These are phyloP conservation scores for Tympanoctomys barrerae DNA, from an alignment of 2,797 vertebrate species.

Conservation along the genomic window DNA sequence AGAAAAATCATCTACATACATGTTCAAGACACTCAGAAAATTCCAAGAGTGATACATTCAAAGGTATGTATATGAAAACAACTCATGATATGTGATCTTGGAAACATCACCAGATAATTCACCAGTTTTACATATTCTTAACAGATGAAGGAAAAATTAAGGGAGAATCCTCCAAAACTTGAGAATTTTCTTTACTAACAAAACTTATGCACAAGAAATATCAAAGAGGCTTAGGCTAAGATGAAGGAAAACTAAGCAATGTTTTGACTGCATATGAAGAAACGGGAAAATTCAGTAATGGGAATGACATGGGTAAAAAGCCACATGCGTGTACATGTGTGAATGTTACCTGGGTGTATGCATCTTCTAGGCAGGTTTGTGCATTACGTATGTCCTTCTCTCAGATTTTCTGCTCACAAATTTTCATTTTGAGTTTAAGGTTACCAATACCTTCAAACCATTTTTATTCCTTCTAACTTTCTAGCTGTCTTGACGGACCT, in stretches of 20 bases:
- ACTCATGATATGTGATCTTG: background rate
- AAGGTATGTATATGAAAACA: background rate
- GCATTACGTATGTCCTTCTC: background rate
- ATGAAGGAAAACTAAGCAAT: background rate
- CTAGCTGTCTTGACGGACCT: background rate
- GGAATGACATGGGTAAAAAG: background rate
- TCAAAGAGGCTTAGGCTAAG: background rate
- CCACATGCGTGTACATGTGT: fast-evolving
- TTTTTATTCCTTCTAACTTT: background rate
- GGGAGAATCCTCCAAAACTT: background rate
- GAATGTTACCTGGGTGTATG: too few species aligned
- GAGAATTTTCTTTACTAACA: background rate
- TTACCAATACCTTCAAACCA: background rate
- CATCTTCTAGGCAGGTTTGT: background rate
- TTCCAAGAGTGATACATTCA: background rate
- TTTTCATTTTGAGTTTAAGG: background rate
- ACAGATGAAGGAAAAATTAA: background rate
- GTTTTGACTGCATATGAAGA: background rate
- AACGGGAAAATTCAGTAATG: background rate
- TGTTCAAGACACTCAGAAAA: background rate
- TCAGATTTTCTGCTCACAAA: background rate
- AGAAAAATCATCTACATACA: background rate
- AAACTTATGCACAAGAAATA: background rate
- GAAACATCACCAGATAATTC: background rate
- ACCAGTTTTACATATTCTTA: background rate